Evolutionary conservation across 1,140 invertebrate species (phyloP), one percentile per base, ranked within the genome.

Genomic region (Sarcophaga bullata): DNA sequence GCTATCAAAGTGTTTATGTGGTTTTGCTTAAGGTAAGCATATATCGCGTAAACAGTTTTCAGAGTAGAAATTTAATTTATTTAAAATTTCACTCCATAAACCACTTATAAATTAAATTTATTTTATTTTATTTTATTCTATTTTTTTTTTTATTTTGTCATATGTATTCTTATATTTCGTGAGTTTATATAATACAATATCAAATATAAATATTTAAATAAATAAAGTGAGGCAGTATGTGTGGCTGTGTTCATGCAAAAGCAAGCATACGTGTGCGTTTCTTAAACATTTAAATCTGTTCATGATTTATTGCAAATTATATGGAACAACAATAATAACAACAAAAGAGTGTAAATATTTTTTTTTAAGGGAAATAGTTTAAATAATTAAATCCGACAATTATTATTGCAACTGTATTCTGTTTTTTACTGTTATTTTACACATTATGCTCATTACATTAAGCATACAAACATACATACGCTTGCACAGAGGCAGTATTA

Each of bases 331-430:
- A 68, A 62, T 50, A 82, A 8, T 47, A 82, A 78, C 73, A 80
- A 62, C 52, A 46, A 76, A 9, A 49, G 17, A 68, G 17, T 81
- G 17, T 68, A 6, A 19, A 8, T 58, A 7, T 2, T 37, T 37
- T 8, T 37, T 52, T 73, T 75, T 76, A 37, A n/a, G 80, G 76
- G 82, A 83, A 83, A 80, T 83, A 73, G 62, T 83, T 58, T 80
- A 83, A 83, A 83, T 83, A 80, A 83, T 83, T 83, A 83, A 83
- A 83, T 83, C 54, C 78, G 85, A 87, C 86, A 88, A 88, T 88
- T 88, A 88, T 85, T 88, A 86, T 87, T 85, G 86, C 72, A 58
- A 82, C 76, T 82, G 82, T 80, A 48, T 13, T 17, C n/a, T 68
- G 17, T 58, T 68, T 68, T n/a, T 68, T 68, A 68, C 19, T 68